A percentile compares a stretch with the other conserved stretches of the same genome.
Conservation (phyloP, 2,888 invertebrate species). For the Hypercompe scribonia region DNA sequence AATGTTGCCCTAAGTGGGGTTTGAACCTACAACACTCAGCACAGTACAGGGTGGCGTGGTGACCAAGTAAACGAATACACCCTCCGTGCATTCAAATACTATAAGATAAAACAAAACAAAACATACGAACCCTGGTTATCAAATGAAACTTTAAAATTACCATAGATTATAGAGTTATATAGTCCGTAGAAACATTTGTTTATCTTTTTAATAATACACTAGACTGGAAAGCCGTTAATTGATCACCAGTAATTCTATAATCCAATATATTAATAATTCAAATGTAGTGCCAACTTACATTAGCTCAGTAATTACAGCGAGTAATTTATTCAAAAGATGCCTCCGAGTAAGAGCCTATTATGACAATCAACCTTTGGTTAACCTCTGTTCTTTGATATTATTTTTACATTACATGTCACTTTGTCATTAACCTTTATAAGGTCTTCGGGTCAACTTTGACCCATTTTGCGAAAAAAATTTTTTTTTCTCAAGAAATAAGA, state of each 20-base stretch:
- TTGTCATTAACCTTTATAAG: neutral
- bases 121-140: neutral
- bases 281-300: constrained; percentile 4
- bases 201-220: neutral
- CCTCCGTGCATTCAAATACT: too few relatives aligned
- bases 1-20: too few relatives aligned
- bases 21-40: too few relatives aligned
- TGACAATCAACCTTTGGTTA: constrained; percentile 8
- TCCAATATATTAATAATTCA: constrained; percentile 12
- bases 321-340: constrained; percentile 18
- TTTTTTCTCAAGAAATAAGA: too few relatives aligned
- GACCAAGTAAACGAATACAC: too few relatives aligned
- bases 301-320: constrained; percentile 7
- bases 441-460: too few relatives aligned
- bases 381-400: neutral
- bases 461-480: too few relatives aligned
- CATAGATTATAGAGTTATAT: neutral
- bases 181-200: neutral
- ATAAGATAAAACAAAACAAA: too few relatives aligned
- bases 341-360: constrained; percentile 9
- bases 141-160: neutral
- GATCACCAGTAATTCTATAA: neutral
- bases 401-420: constrained; percentile 2
- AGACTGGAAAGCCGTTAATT: constrained; percentile 4
- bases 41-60: too few relatives aligned